phyloP scores from a whole-genome alignment of 1,140 invertebrate species.

The Drosophila sp. region DNA sequence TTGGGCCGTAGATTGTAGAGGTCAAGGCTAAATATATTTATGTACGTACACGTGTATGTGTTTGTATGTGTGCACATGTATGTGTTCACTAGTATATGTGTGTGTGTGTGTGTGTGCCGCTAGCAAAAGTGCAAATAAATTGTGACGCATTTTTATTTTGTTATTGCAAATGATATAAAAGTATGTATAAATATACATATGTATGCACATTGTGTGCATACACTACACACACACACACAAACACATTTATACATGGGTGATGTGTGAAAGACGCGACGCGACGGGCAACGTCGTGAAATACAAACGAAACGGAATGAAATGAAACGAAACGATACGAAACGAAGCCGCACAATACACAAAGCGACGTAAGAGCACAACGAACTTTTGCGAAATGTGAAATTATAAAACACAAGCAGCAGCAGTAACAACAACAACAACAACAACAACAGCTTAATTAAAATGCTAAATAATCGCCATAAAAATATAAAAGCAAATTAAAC shows the following conservation, averaged over 20 bases:
- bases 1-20: conserved; percentile 50
- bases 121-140: conserved; percentile 79
- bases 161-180: conserved; percentile 79
- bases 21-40: conserved; percentile 47
- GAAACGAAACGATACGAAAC: conserved; percentile 36
- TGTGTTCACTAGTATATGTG: conserved; percentile 10
- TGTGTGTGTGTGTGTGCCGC: conserved; percentile 24
- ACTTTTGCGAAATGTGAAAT: conserved; percentile 78
- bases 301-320: conserved; percentile 42
- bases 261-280: conserved; percentile 19
- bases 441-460: conserved; percentile 62
- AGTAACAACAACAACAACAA: conserved; percentile 19
- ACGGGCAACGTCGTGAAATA: conserved; percentile 21
- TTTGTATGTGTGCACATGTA: background rate
- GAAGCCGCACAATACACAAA: conserved; percentile 40
- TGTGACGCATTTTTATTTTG: conserved; percentile 79
- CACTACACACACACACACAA: conserved; percentile 24
- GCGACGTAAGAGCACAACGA: conserved; percentile 77
- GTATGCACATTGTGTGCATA: conserved; percentile 6
- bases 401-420: conserved; percentile 64
- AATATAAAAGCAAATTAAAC: conserved; percentile 41
- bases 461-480: conserved; percentile 58
- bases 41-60: background rate
- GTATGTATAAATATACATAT: conserved; percentile 13
- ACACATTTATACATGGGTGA: conserved; percentile 6